Evolutionary conservation across 2,888 invertebrate species (phyloP).

Genomic region (Operophtera brumata): DNA sequence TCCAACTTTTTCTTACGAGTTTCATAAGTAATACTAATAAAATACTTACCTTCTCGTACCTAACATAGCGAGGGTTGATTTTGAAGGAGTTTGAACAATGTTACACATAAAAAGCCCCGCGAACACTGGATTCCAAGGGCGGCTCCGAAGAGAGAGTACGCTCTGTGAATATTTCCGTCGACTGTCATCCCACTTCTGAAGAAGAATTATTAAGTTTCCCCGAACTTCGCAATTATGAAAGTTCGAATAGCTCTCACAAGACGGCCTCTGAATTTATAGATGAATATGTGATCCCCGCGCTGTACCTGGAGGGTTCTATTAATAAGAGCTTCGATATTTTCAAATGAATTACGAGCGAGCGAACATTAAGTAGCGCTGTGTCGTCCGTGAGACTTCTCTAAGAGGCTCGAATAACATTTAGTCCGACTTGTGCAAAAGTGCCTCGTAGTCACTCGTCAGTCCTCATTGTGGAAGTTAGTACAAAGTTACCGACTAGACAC

Average conservation of each 20-base stretch:
- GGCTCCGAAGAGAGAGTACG: slow-evolving; percentile 62
- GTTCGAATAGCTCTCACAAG: slow-evolving; percentile 79
- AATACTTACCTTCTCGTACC: slow-evolving; percentile 46
- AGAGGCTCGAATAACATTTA: slow-evolving; percentile 24
- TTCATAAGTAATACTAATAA: slow-evolving; percentile 49
- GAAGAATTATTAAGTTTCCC: slow-evolving; percentile 80
- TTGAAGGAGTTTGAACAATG: slow-evolving; percentile 55
- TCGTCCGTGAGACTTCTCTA: slow-evolving; percentile 11
- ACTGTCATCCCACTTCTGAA: slow-evolving; percentile 77
- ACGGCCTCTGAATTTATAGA: slow-evolving; percentile 79
- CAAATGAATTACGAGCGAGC: slow-evolving; percentile 42
- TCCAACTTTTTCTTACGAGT: slow-evolving; percentile 42
- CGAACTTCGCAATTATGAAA: slow-evolving; percentile 81
- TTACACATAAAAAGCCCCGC: slow-evolving; percentile 62
- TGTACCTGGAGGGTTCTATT: slow-evolving; percentile 49
- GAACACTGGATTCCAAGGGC: slow-evolving; percentile 64
- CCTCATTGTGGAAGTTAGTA: slow-evolving; percentile 30
- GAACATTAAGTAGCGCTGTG: slow-evolving; percentile 15
- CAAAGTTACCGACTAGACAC: slow-evolving; percentile 34
- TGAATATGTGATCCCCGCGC: slow-evolving; percentile 67
- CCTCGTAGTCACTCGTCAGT: slow-evolving; percentile 25
- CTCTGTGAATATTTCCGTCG: slow-evolving; percentile 77
- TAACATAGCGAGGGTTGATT: slow-evolving; percentile 51
- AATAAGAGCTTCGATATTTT: slow-evolving; percentile 41
- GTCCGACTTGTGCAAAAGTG: slow-evolving; percentile 22